These are phyloP conservation scores for Montipora foliosa DNA, from an alignment of 64 coral and sea anemone genomes.

Conservation along the genomic window DNA sequence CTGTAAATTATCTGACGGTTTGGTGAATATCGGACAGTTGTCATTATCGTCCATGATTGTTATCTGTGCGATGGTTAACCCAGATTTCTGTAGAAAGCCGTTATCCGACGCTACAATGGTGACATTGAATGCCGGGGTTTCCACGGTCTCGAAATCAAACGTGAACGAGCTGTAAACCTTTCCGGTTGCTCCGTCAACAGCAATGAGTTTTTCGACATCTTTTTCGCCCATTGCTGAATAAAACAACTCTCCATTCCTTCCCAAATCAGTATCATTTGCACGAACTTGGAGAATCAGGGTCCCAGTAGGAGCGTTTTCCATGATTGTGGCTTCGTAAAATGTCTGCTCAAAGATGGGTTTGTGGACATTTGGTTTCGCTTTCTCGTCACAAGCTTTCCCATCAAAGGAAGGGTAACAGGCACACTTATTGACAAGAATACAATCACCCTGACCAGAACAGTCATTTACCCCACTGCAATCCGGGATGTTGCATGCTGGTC, in stretches of 20 bases:
- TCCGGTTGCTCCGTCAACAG: conserved; percentile 21
- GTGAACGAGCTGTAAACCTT: background rate
- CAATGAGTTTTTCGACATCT: background rate
- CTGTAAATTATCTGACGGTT: too few species aligned
- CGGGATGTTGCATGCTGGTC: conserved; percentile 44
- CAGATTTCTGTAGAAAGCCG: conserved; percentile 29
- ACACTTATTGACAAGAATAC: conserved; percentile 13
- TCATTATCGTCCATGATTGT: background rate
- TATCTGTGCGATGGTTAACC: background rate
- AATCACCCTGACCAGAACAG: conserved; percentile 51
- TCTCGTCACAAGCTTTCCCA: too few species aligned
- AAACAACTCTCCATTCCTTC: conserved; percentile 1
- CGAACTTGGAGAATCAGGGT: too few species aligned
- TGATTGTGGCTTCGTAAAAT: too few species aligned
- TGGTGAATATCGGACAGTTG: too few species aligned
- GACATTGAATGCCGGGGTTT: background rate
- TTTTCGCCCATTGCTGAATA: conserved; percentile 36
- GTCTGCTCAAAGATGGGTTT: too few species aligned
- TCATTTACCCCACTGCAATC: conserved; percentile 40
- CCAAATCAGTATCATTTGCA: too few species aligned
- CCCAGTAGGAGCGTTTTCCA: too few species aligned
- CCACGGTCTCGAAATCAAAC: conserved; percentile 18
- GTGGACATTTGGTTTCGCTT: too few species aligned
- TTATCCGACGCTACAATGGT: conserved; percentile 39
- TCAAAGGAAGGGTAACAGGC: too few species aligned